Conservation (phyloP, 2,113 vertebrate species). For the Morone chrysops region DNA sequence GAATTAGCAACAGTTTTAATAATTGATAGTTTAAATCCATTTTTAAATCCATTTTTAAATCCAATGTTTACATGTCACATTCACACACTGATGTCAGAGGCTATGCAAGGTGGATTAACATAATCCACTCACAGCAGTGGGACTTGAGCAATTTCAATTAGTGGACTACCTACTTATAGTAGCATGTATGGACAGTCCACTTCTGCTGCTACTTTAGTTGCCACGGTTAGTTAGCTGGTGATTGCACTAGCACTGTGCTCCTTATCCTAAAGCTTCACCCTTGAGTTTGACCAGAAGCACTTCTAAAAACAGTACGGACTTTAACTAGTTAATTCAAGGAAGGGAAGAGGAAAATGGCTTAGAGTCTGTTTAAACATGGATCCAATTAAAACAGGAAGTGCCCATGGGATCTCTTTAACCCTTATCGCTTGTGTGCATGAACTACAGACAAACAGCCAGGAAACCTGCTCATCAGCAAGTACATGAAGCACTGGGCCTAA, state of each 20-base stretch:
- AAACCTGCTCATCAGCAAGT: conserved; percentile 56
- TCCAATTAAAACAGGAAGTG: conserved; percentile 67
- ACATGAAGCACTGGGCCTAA: conserved; percentile 8
- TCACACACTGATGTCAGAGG: too few relatives aligned
- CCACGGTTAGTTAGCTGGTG: background rate
- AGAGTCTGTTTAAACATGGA: conserved; percentile 57
- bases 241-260: background rate
- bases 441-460: conserved; percentile 26
- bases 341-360: conserved; percentile 30
- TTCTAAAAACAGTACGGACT: background rate
- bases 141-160: too few relatives aligned
- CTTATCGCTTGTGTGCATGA: conserved; percentile 54
- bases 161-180: background rate
- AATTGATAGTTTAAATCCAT: too few relatives aligned
- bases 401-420: conserved; percentile 52
- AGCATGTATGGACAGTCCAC: background rate
- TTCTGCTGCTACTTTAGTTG: background rate
- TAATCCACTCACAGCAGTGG: too few relatives aligned
- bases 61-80: too few relatives aligned
- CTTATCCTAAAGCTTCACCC: background rate
- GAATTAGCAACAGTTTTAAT: too few relatives aligned
- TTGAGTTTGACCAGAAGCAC: conserved; percentile 6
- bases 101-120: too few relatives aligned
- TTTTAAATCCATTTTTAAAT: too few relatives aligned
- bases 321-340: conserved; percentile 25